A percentile compares a stretch with the other conserved stretches of the same genome.
Evolutionary conservation across 2,888 invertebrate species (phyloP).

Genomic region (Rotaria sp.): DNA sequence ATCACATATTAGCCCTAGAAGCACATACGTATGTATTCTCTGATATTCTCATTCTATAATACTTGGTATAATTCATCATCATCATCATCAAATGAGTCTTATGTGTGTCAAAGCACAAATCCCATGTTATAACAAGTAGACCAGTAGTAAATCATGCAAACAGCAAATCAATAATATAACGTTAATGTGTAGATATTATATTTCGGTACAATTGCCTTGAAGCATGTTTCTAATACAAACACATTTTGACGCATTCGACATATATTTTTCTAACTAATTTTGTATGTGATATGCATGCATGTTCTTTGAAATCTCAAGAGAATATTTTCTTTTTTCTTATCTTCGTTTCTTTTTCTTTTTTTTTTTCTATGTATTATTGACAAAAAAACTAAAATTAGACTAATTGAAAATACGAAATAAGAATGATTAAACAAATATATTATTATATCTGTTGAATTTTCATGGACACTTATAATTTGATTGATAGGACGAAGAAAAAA

Average conservation of each 20-base stretch:
- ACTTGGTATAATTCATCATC: not conserved
- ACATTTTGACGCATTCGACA: not conserved
- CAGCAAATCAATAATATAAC: slow-evolving; percentile 13
- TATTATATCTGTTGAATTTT: not conserved
- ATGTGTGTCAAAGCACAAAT: not conserved
- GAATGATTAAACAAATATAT: not conserved
- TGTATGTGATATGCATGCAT: not conserved
- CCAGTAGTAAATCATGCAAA: not conserved
- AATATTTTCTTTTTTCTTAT: not conserved
- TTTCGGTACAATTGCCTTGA: not conserved
- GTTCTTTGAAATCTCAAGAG: not conserved
- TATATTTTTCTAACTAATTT: not conserved
- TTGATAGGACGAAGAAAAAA: not conserved
- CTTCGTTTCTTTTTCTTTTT: no score
- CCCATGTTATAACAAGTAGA: not conserved
- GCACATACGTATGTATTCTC: not conserved
- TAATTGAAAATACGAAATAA: not conserved
- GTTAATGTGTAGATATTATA: not conserved
- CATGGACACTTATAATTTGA: not conserved
- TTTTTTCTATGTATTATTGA: not conserved
- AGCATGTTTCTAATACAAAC: not conserved
- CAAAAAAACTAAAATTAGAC: not conserved
- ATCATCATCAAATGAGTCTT: not conserved
- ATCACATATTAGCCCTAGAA: not conserved
- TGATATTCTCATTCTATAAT: not conserved